phyloP scores from a whole-genome alignment of 1,140 invertebrate genomes.

The Scaptomyza pallida region DNA sequence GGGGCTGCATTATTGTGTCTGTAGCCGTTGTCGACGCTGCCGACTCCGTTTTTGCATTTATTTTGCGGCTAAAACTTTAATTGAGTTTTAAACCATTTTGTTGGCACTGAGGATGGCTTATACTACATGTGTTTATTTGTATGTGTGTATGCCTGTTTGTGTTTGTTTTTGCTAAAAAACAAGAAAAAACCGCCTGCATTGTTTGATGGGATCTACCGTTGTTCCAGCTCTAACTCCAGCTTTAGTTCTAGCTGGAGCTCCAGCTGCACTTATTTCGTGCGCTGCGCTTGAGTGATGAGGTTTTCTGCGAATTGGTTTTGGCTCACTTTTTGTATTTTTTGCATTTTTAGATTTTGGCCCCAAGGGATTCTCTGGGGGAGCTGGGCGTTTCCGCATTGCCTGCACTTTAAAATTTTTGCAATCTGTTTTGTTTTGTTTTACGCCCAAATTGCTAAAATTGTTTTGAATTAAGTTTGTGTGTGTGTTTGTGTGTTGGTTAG shows the following conservation, averaged over 20 bases:
- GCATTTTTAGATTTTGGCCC: too few species aligned
- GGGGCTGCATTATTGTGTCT: constrained; percentile 35
- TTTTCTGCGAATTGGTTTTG: constrained; percentile 53
- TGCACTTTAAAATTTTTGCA: constrained; percentile 48
- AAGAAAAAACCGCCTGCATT: constrained; percentile 20
- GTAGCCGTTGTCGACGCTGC: constrained; percentile 57
- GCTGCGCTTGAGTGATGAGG: constrained; percentile 68
- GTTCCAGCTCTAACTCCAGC: constrained; percentile 23
- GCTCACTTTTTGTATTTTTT: constrained; percentile 11
- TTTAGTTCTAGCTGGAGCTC: constrained; percentile 14
- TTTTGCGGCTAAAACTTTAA: constrained; percentile 84
- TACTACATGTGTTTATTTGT: constrained; percentile 7
- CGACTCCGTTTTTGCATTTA: constrained; percentile 73
- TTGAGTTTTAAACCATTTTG: constrained; percentile 83
- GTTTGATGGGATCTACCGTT: constrained; percentile 59
- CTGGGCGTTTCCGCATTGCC: constrained; percentile 30
- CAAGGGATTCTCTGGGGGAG: constrained; percentile 15
- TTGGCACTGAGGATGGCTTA: constrained; percentile 40
- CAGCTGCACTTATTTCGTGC: constrained; percentile 27
- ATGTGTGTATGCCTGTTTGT: background rate
- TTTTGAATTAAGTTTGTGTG: constrained; percentile 25
- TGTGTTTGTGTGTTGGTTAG: constrained; percentile 15
- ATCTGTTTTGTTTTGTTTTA: constrained; percentile 40
- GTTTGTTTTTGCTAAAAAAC: constrained; percentile 21
- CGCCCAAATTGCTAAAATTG: constrained; percentile 39